Percentiles rank a stretch among this genome's conserved stretches.
These are phyloP conservation scores for Chrysolina americana DNA, from an alignment of 2,888 invertebrate species.

Conservation along the genomic window DNA sequence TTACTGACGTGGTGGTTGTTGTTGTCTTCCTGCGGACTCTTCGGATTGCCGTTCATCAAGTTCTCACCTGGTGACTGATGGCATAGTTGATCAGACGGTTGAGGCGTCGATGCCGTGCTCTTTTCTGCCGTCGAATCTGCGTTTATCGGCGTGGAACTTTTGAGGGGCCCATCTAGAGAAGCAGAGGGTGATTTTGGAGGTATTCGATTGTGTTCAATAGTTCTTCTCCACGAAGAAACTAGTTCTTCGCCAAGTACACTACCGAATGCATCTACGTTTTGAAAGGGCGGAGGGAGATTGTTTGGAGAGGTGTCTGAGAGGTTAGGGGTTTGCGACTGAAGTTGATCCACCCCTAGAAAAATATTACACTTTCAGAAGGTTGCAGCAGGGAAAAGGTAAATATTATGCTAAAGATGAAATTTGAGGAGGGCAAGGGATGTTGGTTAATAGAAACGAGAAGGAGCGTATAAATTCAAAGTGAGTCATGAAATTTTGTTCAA, in stretches of 20 bases:
- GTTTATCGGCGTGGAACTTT: constrained; percentile 70
- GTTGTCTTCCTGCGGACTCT: constrained; percentile 68
- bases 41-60: constrained; percentile 70
- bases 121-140: constrained; percentile 65
- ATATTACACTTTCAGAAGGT: constrained; percentile 35
- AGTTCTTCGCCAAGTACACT: constrained; percentile 86
- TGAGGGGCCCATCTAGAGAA: constrained; percentile 63
- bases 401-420: background rate
- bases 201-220: constrained; percentile 73
- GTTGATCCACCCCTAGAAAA: constrained; percentile 48
- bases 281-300: constrained; percentile 73
- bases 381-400: constrained; percentile 23
- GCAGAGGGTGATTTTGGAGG: constrained; percentile 58
- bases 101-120: constrained; percentile 70
- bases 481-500: constrained; percentile 19
- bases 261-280: constrained; percentile 81
- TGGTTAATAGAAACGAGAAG: background rate
- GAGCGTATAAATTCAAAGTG: background rate
- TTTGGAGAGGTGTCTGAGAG: constrained; percentile 66
- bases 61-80: constrained; percentile 58
- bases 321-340: constrained; percentile 52
- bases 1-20: constrained; percentile 72
- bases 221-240: constrained; percentile 84
- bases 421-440: background rate
- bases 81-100: constrained; percentile 67